These are phyloP conservation scores for Eucidaris tribuloides DNA, from an alignment of 35 echinoderm and acorn worm genomes.

Conservation along the genomic window DNA sequence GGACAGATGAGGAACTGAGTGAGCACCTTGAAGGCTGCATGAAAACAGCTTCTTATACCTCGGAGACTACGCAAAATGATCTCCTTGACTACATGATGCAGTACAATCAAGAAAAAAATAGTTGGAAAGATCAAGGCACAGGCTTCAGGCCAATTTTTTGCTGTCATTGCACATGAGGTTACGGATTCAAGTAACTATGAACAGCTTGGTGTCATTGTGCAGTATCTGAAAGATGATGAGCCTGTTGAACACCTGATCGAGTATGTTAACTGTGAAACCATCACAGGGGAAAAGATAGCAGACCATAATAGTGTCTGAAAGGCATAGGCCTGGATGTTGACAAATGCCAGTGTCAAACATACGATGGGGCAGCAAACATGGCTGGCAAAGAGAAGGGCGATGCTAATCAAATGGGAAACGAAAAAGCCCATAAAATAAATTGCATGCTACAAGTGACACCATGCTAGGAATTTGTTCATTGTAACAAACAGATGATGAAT, in stretches of 20 bases:
- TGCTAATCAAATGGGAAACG: background rate
- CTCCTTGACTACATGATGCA: background rate
- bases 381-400: slow-evolving; percentile 17
- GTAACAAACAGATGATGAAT: too few species aligned
- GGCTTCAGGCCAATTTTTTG: background rate
- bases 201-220: slow-evolving; percentile 12
- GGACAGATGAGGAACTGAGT: background rate
- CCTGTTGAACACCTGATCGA: slow-evolving; percentile 32
- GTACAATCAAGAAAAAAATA: background rate
- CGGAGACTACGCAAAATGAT: slow-evolving; percentile 18
- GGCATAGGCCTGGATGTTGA: background rate
- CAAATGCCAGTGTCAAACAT: slow-evolving; percentile 15
- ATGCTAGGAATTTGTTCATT: too few species aligned
- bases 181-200: slow-evolving; percentile 13
- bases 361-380: slow-evolving; percentile 39
- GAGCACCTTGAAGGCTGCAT: background rate
- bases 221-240: slow-evolving; percentile 11
- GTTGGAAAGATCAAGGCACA: background rate
- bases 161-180: background rate
- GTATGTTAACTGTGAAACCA: slow-evolving; percentile 18
- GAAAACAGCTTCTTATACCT: background rate
- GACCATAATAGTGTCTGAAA: background rate
- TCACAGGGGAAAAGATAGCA: slow-evolving; percentile 9
- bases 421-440: too few species aligned
- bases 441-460: too few species aligned